Evolutionary conservation across 2,888 invertebrate genomes (phyloP), one percentile per base, ranked within the genome.

Genomic region (Halictus quadricinctus): DNA sequence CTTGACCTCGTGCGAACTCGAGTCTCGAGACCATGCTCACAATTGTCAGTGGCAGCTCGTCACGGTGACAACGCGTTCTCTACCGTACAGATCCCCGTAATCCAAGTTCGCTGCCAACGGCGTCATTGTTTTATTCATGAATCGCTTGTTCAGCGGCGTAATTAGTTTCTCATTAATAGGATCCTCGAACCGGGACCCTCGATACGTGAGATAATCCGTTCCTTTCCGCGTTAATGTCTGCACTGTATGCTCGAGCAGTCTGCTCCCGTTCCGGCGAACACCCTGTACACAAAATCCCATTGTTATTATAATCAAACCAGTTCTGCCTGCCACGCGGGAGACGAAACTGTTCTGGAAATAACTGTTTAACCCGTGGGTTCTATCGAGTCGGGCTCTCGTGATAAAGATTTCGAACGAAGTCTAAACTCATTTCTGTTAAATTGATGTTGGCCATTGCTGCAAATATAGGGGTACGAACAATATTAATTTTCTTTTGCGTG

Each of bases 1-100:
- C 90, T 90, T 90, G 90, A 90, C 90, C 90, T 87, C 89, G 85
- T 82, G 80, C 88, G 89, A 90, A 88, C 88, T 83, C 83, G 80
- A n/a, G 81, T 81, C 88, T 83, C 83, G 79, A 86, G 87, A 84
- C 54, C 81, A 15, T 25, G 72, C 70, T 85, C n/a, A 10, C n/a
- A 58, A n/a, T n/a, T n/a, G 58, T 12, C 78, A 46, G 76, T 84
- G 66, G 0, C 79, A 76, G 79, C 75, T 84, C 79, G 54, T 76
- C 72, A 46, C 66, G 25, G 66, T 78, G 82, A 84, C 81, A 81
- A 79, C 79, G 74, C 46, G 74, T 70, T 54, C 64, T 60, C 69
- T 10, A 3, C 76, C 76, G 72, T 41, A 80, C 54, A 46, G 54
- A 66, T 80, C 74, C 48, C 46, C 60, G 69, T 78, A 75, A 80